Conservation (phyloP, 92 coral and sea anemone genomes). For the Hydrozoanthus gracilis region DNA sequence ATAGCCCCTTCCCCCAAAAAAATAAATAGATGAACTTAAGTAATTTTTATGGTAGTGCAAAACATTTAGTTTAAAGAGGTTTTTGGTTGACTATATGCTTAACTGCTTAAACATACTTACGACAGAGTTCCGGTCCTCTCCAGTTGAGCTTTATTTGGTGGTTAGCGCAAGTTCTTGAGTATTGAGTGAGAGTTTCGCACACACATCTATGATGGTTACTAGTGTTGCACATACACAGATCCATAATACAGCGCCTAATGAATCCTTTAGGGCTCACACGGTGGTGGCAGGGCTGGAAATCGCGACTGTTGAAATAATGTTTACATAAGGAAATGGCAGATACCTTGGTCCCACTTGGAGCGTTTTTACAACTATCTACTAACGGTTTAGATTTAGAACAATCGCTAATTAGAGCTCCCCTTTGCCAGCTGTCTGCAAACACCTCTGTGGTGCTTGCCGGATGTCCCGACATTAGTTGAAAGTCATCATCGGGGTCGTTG, state of each 20-base stretch:
- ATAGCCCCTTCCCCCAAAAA: too few species aligned
- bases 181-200: constrained; percentile 74
- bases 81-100: background rate
- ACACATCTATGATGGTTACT: constrained; percentile 61
- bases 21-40: too few species aligned
- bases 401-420: constrained; percentile 49
- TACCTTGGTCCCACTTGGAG: constrained; percentile 13
- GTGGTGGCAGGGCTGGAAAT: constrained; percentile 58
- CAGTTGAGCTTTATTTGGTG: constrained; percentile 60
- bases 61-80: background rate
- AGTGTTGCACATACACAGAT: constrained; percentile 68
- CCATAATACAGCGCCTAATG: constrained; percentile 59
- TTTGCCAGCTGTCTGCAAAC: constrained; percentile 70
- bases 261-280: constrained; percentile 58
- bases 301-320: constrained; percentile 40
- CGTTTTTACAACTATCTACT: constrained; percentile 52
- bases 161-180: constrained; percentile 74
- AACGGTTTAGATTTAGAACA: constrained; percentile 44
- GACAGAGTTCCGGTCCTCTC: constrained; percentile 64
- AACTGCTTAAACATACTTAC: constrained; percentile 53
- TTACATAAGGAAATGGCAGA: constrained; percentile 49
- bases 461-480: constrained; percentile 45
- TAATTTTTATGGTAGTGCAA: too few species aligned
- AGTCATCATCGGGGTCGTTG: constrained; percentile 68
- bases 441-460: constrained; percentile 49